Conservation (phyloP, 2,797 vertebrate species). For the Gila robusta region DNA sequence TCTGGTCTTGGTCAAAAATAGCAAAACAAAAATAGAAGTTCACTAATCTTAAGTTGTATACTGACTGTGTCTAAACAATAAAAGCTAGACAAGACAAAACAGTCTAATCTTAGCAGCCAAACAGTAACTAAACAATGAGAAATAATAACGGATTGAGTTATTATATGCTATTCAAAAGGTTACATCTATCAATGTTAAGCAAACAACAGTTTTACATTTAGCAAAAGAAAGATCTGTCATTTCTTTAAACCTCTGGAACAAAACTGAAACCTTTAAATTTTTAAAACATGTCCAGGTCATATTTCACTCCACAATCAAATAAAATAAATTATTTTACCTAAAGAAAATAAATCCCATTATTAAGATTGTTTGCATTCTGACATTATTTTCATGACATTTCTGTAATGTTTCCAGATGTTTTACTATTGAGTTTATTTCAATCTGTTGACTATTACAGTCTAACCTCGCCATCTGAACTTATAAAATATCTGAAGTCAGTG, state of each 20-base stretch:
- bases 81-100: conserved; percentile 30
- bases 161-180: conserved; percentile 34
- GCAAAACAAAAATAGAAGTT: conserved; percentile 28
- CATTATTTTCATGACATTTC: conserved; percentile 16
- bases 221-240: conserved; percentile 10
- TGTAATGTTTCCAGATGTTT: conserved; percentile 6
- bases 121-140: conserved; percentile 49
- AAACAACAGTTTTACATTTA: conserved; percentile 27
- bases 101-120: conserved; percentile 16
- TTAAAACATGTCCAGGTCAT: conserved; percentile 1
- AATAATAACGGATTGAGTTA: conserved; percentile 26
- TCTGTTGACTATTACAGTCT: background rate
- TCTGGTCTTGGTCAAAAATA: conserved; percentile 39
- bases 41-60: conserved; percentile 30
- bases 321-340: background rate
- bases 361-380: background rate
- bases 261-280: background rate
- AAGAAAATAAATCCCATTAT: background rate
- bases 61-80: conserved; percentile 51
- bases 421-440: conserved; percentile 2
- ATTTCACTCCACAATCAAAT: background rate
- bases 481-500: conserved; percentile 7
- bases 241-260: conserved; percentile 2
- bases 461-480: conserved; percentile 45
- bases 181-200: conserved; percentile 16